Base-by-base conservation (phyloP, 2,888 invertebrate genomes). In the Busseola fusca region DNA sequence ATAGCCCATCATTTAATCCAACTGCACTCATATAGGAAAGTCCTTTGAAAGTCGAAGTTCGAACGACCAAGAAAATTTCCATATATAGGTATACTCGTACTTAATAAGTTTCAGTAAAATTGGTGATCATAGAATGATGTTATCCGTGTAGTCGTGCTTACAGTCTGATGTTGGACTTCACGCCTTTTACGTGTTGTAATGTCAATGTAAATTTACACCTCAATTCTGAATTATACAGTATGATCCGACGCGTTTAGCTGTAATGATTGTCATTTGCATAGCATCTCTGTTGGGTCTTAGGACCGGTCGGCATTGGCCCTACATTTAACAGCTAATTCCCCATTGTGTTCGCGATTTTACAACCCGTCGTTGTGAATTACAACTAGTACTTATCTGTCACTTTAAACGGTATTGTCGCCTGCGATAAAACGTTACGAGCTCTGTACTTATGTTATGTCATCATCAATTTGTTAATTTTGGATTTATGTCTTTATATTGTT, bases 321-420 rank as follows among this genome's bases (percentile, higher is more conserved):
- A 80, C 82, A 86, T 85, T 84, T 86, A 81, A 82, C 76, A 77
- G 84, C 87, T 90, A 90, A 91, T 91, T 90, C 87, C 56, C 90
- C 81, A 91, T 91, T 91, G 91, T 91, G 72, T 85, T 83, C 67
- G 71, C 59, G 74, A 80, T 84, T 92, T 91, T 91, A 89, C 86
- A 88, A 84, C 83, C 84, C 72, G 86, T 87, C 88, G 87, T 90
- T 90, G 90, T 90, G 90, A 90, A 87, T 92, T 91, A 92, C 87
- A 88, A 83, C 88, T 79, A 80, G 84, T 87, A 86, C 87, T 92
- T 92, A 92, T 87, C 86, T 85, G 82, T 85, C 87, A 85, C 82
- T 83, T 82, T 80, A 82, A 87, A 87, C 82, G 74, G 80, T 78
- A 84, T 82, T 86, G 88, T 88, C 82, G 73, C 57, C 78, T 69